A percentile compares a stretch with the other conserved stretches of the same genome.
These are phyloP conservation scores for Hypomesus transpacificus DNA, from an alignment of 2,113 vertebrate genomes.

Conservation along the genomic window DNA sequence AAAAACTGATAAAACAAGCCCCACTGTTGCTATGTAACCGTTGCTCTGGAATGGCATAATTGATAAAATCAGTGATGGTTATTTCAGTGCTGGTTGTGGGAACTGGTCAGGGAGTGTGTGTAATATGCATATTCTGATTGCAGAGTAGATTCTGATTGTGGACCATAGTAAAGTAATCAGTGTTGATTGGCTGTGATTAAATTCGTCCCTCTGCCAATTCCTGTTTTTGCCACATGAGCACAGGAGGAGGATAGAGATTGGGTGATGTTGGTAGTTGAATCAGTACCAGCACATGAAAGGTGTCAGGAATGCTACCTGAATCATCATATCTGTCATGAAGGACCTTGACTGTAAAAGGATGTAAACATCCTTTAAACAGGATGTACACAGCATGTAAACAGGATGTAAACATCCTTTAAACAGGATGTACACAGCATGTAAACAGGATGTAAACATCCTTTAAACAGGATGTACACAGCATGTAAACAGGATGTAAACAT, in stretches of 20 bases:
- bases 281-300: too few relatives aligned
- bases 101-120: conserved; percentile 19
- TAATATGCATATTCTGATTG: conserved; percentile 33
- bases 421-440: too few relatives aligned
- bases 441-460: too few relatives aligned
- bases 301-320: too few relatives aligned
- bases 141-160: background rate
- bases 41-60: too few relatives aligned
- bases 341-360: conserved; percentile 14
- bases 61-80: conserved; percentile 52
- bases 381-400: too few relatives aligned
- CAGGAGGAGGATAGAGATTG: conserved; percentile 29
- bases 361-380: too few relatives aligned
- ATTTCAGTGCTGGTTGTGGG: conserved; percentile 58
- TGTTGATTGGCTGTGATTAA: conserved; percentile 31
- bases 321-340: background rate
- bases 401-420: too few relatives aligned
- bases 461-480: background rate
- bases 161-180: conserved; percentile 29
- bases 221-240: conserved; percentile 11
- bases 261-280: conserved; percentile 20
- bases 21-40: too few relatives aligned
- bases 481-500: too few relatives aligned
- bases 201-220: conserved; percentile 9
- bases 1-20: too few relatives aligned